phyloP scores from a whole-genome alignment of 2,113 vertebrate species.

The Chrysemys picta region DNA sequence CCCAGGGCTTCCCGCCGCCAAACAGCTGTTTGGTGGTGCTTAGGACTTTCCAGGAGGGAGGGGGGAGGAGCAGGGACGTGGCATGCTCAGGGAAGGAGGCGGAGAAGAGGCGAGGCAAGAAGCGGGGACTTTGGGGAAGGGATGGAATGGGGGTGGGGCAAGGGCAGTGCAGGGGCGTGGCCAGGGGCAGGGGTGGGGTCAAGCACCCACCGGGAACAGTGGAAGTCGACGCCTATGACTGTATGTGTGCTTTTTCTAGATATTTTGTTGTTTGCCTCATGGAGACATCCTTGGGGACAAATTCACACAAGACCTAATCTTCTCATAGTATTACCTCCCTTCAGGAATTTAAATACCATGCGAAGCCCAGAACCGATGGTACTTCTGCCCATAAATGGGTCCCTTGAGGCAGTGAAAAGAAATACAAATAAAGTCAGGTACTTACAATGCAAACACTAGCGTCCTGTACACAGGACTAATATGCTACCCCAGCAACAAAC shows the following conservation, averaged over 20 bases:
- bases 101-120: too few relatives aligned
- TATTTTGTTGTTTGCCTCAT: slow-evolving; percentile 11
- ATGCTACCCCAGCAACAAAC: fast-evolving
- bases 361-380: not conserved
- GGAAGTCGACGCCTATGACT: too few relatives aligned
- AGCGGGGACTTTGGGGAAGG: too few relatives aligned
- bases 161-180: too few relatives aligned
- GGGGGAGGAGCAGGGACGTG: too few relatives aligned
- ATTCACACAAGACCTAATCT: not conserved
- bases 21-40: too few relatives aligned
- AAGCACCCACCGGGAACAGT: too few relatives aligned
- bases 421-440: not conserved
- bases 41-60: too few relatives aligned
- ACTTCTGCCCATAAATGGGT: not conserved
- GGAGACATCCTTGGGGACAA: not conserved
- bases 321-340: slow-evolving; percentile 1
- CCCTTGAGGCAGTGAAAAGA: not conserved
- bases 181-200: too few relatives aligned
- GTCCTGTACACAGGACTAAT: not conserved
- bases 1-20: too few relatives aligned
- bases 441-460: not conserved
- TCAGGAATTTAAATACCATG: not conserved
- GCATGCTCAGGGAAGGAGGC: too few relatives aligned
- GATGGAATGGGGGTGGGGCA: too few relatives aligned
- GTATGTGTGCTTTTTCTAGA: not conserved